These are phyloP conservation scores for Tholera decimalis DNA, from an alignment of 2,888 invertebrate genomes.

Conservation along the genomic window DNA sequence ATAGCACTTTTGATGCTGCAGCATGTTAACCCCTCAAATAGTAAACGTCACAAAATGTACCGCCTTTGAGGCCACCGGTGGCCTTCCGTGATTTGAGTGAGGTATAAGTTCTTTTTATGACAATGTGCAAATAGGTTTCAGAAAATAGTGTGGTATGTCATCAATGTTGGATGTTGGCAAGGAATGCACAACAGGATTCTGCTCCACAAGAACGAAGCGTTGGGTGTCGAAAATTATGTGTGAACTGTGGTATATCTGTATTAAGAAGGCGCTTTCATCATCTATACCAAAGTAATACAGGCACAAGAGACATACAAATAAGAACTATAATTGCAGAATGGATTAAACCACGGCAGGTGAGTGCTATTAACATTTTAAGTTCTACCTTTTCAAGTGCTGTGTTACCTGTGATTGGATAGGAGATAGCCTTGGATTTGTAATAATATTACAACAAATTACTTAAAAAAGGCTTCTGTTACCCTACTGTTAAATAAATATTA, in stretches of 20 bases:
- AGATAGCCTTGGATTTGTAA: no score
- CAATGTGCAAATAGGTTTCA: constrained; percentile 1
- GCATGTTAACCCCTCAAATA: no score
- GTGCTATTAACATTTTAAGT: background rate
- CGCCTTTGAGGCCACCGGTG: no score
- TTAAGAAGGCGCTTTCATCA: background rate
- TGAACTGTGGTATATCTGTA: background rate
- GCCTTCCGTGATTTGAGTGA: no score
- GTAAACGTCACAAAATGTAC: no score
- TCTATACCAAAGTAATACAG: background rate
- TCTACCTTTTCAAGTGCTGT: background rate
- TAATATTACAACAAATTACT: background rate
- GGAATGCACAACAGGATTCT: constrained; percentile 4
- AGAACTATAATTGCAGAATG: no score
- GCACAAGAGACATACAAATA: no score
- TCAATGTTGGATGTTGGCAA: constrained; percentile 1
- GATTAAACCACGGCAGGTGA: background rate
- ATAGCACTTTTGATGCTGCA: background rate
- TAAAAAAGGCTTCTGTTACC: background rate
- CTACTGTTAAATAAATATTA: background rate
- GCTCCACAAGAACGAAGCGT: background rate
- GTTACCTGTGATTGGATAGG: no score
- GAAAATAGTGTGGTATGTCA: constrained; percentile 10
- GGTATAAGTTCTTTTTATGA: background rate
- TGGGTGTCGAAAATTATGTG: background rate